phyloP scores from a whole-genome alignment of 1,140 invertebrate genomes.

The Cydia fagiglandana region DNA sequence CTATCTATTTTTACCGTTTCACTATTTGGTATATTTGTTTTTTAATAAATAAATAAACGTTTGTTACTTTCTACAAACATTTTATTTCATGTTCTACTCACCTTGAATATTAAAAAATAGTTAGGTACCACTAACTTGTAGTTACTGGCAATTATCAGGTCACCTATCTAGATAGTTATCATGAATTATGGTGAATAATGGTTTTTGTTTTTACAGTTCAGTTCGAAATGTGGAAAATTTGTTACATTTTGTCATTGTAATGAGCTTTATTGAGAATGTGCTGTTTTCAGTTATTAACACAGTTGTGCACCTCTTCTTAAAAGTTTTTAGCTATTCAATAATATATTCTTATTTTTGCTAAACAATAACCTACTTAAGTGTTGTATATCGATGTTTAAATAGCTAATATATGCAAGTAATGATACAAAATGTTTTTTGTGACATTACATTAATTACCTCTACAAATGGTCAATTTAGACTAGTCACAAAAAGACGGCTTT shows the following conservation, averaged over 20 bases:
- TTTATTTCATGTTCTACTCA: no score
- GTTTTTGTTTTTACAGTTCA: no score
- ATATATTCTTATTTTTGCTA: background rate
- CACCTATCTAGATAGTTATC: no score
- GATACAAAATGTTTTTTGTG: background rate
- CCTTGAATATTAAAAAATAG: no score
- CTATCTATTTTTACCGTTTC: background rate
- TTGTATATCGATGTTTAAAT: background rate
- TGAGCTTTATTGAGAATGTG: slow-evolving; percentile 16
- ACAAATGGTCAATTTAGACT: background rate
- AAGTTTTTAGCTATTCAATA: background rate
- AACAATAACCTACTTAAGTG: background rate
- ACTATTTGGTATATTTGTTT: background rate
- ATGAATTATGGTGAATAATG: no score
- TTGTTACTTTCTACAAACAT: no score
- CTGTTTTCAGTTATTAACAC: background rate
- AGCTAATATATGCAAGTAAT: background rate
- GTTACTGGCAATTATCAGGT: background rate
- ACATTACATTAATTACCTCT: background rate
- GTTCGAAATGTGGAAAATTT: background rate
- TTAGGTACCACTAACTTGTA: background rate
- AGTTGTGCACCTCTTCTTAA: background rate
- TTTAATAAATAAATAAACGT: no score
- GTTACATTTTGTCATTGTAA: slow-evolving; percentile 7
- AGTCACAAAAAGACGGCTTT: background rate